Conservation (phyloP, 92 coral and sea anemone species). For the Paramuricea clavata region DNA sequence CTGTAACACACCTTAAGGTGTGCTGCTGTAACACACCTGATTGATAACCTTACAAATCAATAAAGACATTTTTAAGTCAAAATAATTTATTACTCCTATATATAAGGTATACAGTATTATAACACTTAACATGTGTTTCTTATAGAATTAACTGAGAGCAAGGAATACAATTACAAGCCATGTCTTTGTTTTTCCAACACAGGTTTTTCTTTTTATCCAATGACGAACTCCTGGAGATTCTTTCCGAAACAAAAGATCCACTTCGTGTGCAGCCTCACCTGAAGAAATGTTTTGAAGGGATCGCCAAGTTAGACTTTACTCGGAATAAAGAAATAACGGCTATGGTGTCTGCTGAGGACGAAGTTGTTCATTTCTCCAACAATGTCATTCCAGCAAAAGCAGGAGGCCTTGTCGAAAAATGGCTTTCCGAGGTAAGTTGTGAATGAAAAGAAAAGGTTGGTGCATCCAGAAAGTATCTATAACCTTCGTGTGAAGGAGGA, state of each 20-base stretch:
- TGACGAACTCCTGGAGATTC: slow-evolving; percentile 93
- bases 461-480: not conserved
- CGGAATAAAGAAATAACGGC: slow-evolving; percentile 87
- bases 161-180: not conserved
- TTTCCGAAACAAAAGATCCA: slow-evolving; percentile 98
- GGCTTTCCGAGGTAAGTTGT: slow-evolving; percentile 61
- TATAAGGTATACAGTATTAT: too few relatives aligned
- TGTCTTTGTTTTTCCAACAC: not conserved
- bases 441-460: not conserved
- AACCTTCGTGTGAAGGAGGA: not conserved
- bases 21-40: too few relatives aligned
- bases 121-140: too few relatives aligned
- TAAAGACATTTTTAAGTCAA: too few relatives aligned
- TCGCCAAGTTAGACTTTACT: slow-evolving; percentile 89
- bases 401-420: slow-evolving; percentile 93
- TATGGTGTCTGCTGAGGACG: slow-evolving; percentile 97
- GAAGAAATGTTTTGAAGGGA: slow-evolving; percentile 98
- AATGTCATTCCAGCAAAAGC: slow-evolving; percentile 89
- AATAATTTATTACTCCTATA: too few relatives aligned
- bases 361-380: slow-evolving; percentile 79
- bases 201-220: slow-evolving; percentile 98
- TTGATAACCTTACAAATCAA: too few relatives aligned
- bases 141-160: not conserved
- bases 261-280: slow-evolving; percentile 97
- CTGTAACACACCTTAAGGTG: too few relatives aligned